These are phyloP conservation scores for Entomobrya multifasciata DNA, from an alignment of 2,888 invertebrate genomes.

Conservation along the genomic window DNA sequence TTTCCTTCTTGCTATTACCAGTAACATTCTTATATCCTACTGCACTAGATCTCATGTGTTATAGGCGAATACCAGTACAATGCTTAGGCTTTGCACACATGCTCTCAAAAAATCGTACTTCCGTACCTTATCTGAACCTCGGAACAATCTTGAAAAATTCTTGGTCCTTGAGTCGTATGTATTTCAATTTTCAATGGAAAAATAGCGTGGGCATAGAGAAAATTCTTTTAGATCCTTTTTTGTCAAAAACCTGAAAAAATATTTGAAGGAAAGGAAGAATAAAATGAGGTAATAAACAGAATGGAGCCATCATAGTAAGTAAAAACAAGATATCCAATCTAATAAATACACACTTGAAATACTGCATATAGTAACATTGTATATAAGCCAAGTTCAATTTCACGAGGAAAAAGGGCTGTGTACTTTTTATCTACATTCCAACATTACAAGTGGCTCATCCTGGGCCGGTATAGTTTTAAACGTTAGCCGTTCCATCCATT, in stretches of 20 bases:
- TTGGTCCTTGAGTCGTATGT: slow-evolving; percentile 35
- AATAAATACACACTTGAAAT: not conserved
- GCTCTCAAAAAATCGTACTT: slow-evolving; percentile 24
- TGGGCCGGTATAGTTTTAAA: not conserved
- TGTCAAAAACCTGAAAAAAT: slow-evolving; percentile 53
- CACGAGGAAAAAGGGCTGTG: slow-evolving; percentile 1
- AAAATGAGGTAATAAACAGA: not conserved
- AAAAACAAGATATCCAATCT: not conserved
- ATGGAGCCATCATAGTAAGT: slow-evolving; percentile 43
- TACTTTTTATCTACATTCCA: slow-evolving; percentile 32
- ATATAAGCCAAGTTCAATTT: slow-evolving; percentile 1
- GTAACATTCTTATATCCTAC: not conserved
- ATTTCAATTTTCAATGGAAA: slow-evolving; percentile 69
- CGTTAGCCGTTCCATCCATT: no score
- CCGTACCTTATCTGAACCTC: slow-evolving; percentile 8
- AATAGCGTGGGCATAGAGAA: slow-evolving; percentile 62
- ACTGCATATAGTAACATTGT: not conserved
- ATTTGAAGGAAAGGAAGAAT: slow-evolving; percentile 13
- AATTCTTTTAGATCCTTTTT: slow-evolving; percentile 52
- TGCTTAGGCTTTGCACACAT: not conserved
- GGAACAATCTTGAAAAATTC: slow-evolving; percentile 55
- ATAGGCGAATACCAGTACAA: not conserved
- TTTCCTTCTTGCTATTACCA: no score
- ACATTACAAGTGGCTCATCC: slow-evolving; percentile 42
- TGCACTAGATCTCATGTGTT: not conserved